Evolutionary conservation across 2,113 vertebrate genomes (phyloP).

Genomic region (Pipa parva): DNA sequence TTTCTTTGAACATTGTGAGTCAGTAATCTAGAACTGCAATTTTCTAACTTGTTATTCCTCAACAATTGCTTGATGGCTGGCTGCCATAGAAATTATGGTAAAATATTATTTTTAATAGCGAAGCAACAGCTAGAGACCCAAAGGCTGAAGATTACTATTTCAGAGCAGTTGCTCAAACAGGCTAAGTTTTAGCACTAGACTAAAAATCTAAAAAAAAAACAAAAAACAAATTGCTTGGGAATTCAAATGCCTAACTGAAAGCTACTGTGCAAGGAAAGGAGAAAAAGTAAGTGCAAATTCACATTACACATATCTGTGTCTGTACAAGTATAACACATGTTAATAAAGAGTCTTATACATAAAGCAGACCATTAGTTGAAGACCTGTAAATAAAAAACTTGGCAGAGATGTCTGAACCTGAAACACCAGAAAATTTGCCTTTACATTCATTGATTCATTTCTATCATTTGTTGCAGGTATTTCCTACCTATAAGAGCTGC

Average conservation of each 20-base stretch:
- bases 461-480: conserved; percentile 15
- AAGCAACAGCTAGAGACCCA: too few species aligned
- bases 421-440: conserved; percentile 17
- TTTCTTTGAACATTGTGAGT: too few species aligned
- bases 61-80: too few species aligned
- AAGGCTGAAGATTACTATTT: too few species aligned
- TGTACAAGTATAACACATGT: conserved; percentile 24
- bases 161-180: too few species aligned
- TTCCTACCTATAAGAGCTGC: background rate
- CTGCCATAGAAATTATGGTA: too few species aligned
- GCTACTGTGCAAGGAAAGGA: conserved; percentile 7
- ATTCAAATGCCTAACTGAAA: background rate
- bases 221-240: background rate
- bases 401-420: conserved; percentile 19
- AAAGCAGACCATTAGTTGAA: conserved; percentile 38
- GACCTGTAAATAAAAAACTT: conserved; percentile 25
- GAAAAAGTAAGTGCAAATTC: background rate
- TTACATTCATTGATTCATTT: conserved; percentile 17
- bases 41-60: too few species aligned
- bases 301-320: conserved; percentile 18
- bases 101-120: too few species aligned
- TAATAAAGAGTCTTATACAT: conserved; percentile 38
- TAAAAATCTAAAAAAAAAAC: background rate
- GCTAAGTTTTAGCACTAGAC: background rate
- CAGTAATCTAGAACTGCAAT: too few species aligned